A percentile compares a stretch with the other conserved stretches of the same genome.
Evolutionary conservation across 2,888 invertebrate genomes (phyloP).

Genomic region (Tigriopus californicus): DNA sequence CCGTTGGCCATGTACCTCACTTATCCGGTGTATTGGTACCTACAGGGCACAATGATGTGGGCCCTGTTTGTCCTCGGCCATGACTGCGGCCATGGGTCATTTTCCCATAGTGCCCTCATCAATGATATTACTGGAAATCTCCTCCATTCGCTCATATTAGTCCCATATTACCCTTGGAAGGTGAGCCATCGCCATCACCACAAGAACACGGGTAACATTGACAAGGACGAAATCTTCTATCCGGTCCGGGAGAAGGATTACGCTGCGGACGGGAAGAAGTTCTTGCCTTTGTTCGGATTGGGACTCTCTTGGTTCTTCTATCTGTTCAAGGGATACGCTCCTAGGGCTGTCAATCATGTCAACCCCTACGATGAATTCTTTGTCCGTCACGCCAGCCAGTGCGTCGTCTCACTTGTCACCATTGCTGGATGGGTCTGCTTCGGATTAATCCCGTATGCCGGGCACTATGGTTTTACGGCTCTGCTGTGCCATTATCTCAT

Average conservation of each 20-base stretch:
- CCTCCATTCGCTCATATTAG: not conserved
- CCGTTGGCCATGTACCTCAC: not conserved
- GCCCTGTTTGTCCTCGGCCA: slow-evolving; percentile 4
- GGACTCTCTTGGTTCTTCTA: slow-evolving; percentile 1
- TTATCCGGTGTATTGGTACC: not conserved
- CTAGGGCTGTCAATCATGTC: not conserved
- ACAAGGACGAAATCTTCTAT: slow-evolving; percentile 6
- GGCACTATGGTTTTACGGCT: not conserved
- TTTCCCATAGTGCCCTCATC: not conserved
- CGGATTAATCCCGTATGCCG: not conserved
- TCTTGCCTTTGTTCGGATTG: not conserved
- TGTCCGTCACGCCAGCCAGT: not conserved
- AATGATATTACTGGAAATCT: slow-evolving; percentile 2
- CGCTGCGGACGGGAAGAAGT: not conserved
- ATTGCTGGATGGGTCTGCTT: not conserved
- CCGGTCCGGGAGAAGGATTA: not conserved
- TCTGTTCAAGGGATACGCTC: not conserved
- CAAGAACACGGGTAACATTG: slow-evolving; percentile 6
- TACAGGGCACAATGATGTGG: slow-evolving; percentile 4
- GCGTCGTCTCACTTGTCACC: not conserved
- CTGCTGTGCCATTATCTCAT: not conserved
- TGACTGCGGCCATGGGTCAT: slow-evolving; percentile 5
- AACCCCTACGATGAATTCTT: not conserved
- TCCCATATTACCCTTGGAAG: slow-evolving; percentile 5
- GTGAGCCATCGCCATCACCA: slow-evolving; percentile 1